phyloP scores from a whole-genome alignment of 1,140 invertebrate species.

The Cyclargus thomasi region DNA sequence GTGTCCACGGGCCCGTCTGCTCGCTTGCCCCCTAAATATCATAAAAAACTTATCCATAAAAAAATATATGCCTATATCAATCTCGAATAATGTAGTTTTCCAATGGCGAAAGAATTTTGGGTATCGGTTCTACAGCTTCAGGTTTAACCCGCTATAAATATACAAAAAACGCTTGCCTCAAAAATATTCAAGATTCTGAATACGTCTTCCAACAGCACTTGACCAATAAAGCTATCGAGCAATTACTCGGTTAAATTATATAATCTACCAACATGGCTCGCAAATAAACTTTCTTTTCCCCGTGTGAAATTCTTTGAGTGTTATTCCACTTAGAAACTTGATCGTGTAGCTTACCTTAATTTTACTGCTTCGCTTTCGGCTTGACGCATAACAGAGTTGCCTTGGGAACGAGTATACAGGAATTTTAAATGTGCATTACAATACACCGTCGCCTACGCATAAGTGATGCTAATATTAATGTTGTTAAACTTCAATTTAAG shows the following conservation, averaged over 20 bases:
- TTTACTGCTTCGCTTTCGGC: conserved; percentile 3
- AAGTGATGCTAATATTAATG: conserved; percentile 16
- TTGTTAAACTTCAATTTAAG: conserved; percentile 26
- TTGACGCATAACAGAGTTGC: background rate
- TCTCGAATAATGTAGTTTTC: too few relatives aligned
- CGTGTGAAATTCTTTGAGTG: conserved; percentile 12
- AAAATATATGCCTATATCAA: too few relatives aligned
- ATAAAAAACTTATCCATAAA: too few relatives aligned
- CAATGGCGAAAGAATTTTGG: too few relatives aligned
- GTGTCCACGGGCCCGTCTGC: too few relatives aligned
- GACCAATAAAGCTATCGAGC: background rate
- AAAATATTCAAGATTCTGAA: too few relatives aligned
- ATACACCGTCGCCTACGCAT: conserved; percentile 4
- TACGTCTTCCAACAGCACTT: background rate
- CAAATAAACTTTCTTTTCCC: conserved; percentile 14
- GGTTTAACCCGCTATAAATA: too few relatives aligned
- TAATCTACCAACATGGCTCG: background rate
- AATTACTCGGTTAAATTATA: background rate
- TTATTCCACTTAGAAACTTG: conserved; percentile 13
- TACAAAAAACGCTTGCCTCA: too few relatives aligned
- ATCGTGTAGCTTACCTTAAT: conserved; percentile 8
- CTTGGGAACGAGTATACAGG: background rate
- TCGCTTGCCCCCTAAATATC: too few relatives aligned
- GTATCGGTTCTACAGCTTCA: too few relatives aligned
- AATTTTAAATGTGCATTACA: conserved; percentile 13